A percentile compares a stretch with the other conserved stretches of the same genome.
Conservation (phyloP, 1,140 invertebrate genomes). For the Nixonia krombeini region DNA sequence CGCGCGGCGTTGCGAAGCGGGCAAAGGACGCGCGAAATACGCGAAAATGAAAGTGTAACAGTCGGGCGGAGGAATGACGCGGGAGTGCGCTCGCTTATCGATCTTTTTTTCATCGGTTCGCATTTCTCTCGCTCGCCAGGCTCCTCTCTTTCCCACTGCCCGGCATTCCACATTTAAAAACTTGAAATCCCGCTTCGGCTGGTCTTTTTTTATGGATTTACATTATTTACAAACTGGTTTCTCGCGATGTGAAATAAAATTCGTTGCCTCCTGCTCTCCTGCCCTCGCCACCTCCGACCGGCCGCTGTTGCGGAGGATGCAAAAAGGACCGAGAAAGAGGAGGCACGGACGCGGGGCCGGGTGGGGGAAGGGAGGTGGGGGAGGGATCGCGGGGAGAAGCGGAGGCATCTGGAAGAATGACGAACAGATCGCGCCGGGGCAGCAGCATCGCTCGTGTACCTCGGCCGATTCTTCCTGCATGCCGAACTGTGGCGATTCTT, state of each 20-base stretch:
- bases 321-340: conserved; percentile 26
- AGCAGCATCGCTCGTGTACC: conserved; percentile 33
- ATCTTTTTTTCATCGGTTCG: conserved; percentile 27
- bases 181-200: conserved; percentile 28
- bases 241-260: conserved; percentile 60
- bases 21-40: no score
- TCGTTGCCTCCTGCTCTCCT: conserved; percentile 50
- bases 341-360: neutral
- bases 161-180: conserved; percentile 54
- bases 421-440: conserved; percentile 18
- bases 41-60: no score
- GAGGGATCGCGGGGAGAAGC: conserved; percentile 21
- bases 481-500: conserved; percentile 25
- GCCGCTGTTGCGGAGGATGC: neutral
- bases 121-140: conserved; percentile 25
- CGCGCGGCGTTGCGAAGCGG: no score
- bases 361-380: conserved; percentile 7
- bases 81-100: conserved; percentile 16
- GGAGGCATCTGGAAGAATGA: conserved; percentile 32
- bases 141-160: conserved; percentile 14
- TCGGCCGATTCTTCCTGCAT: conserved; percentile 2
- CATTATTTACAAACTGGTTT: conserved; percentile 66
- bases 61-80: neutral
- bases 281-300: conserved; percentile 35
- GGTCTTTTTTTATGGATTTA: conserved; percentile 58